phyloP scores from a whole-genome alignment of 2,888 invertebrate species.

The Cremastinae sp. region DNA sequence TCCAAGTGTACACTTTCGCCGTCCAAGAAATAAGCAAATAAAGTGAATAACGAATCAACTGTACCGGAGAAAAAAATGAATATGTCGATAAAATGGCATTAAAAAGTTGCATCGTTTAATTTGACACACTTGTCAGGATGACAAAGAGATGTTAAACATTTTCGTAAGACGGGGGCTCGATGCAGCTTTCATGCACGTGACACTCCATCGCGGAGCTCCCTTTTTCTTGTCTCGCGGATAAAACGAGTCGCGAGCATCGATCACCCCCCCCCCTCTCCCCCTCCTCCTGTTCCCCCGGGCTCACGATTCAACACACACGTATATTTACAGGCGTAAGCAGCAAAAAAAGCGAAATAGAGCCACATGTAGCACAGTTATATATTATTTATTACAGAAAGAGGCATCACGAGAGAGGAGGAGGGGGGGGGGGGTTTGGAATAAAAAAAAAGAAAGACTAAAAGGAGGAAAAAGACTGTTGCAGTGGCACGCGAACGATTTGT shows the following conservation, averaged over 20 bases:
- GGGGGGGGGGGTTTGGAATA: conserved; percentile 17
- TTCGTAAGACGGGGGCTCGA: too few relatives aligned
- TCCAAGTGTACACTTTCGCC: too few relatives aligned
- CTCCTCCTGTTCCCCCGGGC: neutral
- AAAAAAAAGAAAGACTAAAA: conserved; percentile 31
- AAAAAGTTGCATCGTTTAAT: too few relatives aligned
- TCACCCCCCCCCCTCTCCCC: neutral
- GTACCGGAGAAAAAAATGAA: too few relatives aligned
- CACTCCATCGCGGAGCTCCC: neutral
- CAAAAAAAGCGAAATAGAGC: conserved; percentile 7
- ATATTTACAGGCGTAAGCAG: neutral
- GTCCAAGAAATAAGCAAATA: too few relatives aligned
- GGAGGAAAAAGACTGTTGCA: conserved; percentile 30
- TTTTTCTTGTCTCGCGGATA: neutral
- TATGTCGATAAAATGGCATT: too few relatives aligned
- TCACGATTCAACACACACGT: too few relatives aligned
- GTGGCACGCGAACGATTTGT: conserved; percentile 56
- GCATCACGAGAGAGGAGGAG: conserved; percentile 12
- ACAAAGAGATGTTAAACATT: too few relatives aligned
- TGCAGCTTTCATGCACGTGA: too few relatives aligned
- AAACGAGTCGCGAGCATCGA: conserved; percentile 17
- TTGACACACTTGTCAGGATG: too few relatives aligned
- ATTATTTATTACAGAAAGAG: conserved; percentile 32
- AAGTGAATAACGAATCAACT: too few relatives aligned
- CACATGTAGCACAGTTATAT: conserved; percentile 10